phyloP scores from a whole-genome alignment of 2,888 invertebrate genomes.

The Schizaphis graminum region DNA sequence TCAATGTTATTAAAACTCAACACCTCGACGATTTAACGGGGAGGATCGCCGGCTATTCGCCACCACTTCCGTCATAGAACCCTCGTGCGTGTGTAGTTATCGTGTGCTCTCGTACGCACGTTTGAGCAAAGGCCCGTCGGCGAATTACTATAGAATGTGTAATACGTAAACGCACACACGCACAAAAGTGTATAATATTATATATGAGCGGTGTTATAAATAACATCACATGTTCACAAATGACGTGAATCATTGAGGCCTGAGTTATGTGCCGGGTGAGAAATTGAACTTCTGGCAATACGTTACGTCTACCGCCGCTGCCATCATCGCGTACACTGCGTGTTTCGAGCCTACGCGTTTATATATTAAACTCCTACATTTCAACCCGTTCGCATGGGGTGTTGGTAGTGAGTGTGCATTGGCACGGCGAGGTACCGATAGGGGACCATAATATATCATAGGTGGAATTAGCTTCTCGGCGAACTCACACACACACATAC shows the following conservation, averaged over 20 bases:
- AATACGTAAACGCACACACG: neutral
- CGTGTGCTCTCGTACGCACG: neutral
- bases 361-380: slow-evolving; percentile 6
- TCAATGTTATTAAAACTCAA: neutral
- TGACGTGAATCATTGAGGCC: slow-evolving; percentile 52
- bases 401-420: neutral
- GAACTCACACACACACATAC: neutral
- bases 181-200: neutral
- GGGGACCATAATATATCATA: slow-evolving; percentile 20
- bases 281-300: slow-evolving; percentile 41
- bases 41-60: neutral
- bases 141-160: neutral
- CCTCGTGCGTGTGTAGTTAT: neutral
- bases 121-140: neutral
- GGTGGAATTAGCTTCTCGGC: slow-evolving; percentile 21
- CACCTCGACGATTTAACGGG: neutral
- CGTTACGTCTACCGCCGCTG: slow-evolving; percentile 18
- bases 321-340: neutral
- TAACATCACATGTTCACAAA: slow-evolving; percentile 38
- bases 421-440: neutral
- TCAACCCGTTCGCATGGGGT: neutral
- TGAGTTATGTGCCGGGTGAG: slow-evolving; percentile 43
- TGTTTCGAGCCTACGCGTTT: neutral
- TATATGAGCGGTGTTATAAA: slow-evolving; percentile 23
- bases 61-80: neutral